phyloP scores from a whole-genome alignment of 2,888 invertebrate genomes.

The Zhuqinia jingwanae region DNA sequence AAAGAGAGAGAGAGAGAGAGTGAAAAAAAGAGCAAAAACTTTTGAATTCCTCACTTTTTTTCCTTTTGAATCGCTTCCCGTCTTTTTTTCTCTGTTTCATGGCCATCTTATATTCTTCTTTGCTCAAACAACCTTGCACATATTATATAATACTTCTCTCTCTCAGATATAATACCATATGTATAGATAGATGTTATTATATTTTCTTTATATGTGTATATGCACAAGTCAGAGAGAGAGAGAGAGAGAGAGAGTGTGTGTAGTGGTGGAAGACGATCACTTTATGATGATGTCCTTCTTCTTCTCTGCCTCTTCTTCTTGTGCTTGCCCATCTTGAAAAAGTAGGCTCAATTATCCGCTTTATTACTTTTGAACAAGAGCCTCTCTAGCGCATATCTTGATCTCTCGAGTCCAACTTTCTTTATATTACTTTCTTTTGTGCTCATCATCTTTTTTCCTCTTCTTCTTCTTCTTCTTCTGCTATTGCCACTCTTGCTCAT shows the following conservation, averaged over 20 bases:
- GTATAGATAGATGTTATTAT: constrained; percentile 45
- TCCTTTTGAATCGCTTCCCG: constrained; percentile 68
- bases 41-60: constrained; percentile 69
- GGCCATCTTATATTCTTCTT: constrained; percentile 64
- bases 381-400: constrained; percentile 70
- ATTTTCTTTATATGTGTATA: neutral
- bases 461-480: too few relatives aligned
- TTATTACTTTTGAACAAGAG: constrained; percentile 76
- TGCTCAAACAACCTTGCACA: constrained; percentile 11
- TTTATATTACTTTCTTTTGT: constrained; percentile 45
- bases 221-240: constrained; percentile 56
- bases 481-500: constrained; percentile 43
- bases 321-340: constrained; percentile 42
- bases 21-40: constrained; percentile 54
- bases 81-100: constrained; percentile 52
- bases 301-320: constrained; percentile 20
- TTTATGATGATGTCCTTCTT: constrained; percentile 74
- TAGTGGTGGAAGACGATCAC: constrained; percentile 67
- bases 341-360: constrained; percentile 76
- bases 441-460: constrained; percentile 49
- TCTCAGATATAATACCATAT: neutral
- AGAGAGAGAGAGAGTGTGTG: constrained; percentile 58
- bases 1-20: constrained; percentile 11
- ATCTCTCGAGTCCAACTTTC: constrained; percentile 72
- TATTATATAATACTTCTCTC: neutral